phyloP scores from a whole-genome alignment of 1,140 invertebrate species.

The Drosophila persimilis region DNA sequence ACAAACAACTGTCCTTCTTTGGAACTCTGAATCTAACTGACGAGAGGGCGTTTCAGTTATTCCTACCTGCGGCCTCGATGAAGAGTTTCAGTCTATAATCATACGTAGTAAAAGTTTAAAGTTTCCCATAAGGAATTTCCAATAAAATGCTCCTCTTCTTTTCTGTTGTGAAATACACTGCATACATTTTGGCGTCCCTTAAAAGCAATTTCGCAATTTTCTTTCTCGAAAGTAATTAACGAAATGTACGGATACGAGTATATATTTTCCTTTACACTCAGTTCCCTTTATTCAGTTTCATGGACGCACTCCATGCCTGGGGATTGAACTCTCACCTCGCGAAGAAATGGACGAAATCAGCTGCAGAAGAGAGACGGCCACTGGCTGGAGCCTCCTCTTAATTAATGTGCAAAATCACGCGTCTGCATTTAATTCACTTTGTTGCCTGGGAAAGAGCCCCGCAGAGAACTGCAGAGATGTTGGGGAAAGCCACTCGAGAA shows the following conservation, averaged over 20 bases:
- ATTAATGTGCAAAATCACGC: conserved; percentile 65
- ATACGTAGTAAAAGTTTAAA: too few species aligned
- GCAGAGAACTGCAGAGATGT: too few species aligned
- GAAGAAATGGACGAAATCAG: too few species aligned
- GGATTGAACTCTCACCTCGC: conserved; percentile 8
- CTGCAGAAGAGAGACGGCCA: neutral
- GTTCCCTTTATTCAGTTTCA: too few species aligned
- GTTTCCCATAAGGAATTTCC: neutral
- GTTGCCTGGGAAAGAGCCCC: conserved; percentile 41
- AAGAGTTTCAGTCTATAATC: too few species aligned
- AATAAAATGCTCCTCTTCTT: too few species aligned
- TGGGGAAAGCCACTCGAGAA: conserved; percentile 35
- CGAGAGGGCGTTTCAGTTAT: too few species aligned
- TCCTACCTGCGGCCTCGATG: too few species aligned
- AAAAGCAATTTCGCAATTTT: neutral
- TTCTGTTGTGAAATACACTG: neutral
- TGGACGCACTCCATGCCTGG: conserved; percentile 15
- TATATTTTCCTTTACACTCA: conserved; percentile 20
- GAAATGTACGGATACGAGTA: neutral
- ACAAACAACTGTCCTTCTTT: too few species aligned
- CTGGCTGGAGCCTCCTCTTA: conserved; percentile 9
- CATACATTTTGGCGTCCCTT: conserved; percentile 2
- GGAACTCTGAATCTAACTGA: too few species aligned
- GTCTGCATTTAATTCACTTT: conserved; percentile 68
- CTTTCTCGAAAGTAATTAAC: conserved; percentile 23